A percentile compares a stretch with the other conserved stretches of the same genome.
These are phyloP conservation scores for Phrynosoma blainvillii DNA, from an alignment of 2,113 vertebrate genomes.

Conservation along the genomic window DNA sequence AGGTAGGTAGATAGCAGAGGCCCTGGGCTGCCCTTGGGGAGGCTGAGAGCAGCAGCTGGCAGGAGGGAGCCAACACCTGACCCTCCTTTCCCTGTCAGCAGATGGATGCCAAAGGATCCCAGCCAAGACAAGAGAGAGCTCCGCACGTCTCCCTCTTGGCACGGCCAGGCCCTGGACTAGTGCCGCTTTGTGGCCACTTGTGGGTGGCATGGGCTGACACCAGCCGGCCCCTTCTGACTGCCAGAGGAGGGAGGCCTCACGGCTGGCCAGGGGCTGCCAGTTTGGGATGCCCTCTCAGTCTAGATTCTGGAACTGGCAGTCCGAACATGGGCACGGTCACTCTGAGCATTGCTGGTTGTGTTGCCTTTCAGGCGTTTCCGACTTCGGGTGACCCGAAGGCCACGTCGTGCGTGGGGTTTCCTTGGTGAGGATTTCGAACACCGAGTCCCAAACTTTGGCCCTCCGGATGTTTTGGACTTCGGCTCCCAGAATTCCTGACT, in stretches of 20 bases:
- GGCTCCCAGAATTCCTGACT: too few species aligned
- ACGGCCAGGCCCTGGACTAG: not conserved
- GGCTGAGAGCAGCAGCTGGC: not conserved
- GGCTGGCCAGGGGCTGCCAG: not conserved
- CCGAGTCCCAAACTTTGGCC: too few species aligned
- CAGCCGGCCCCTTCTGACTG: not conserved
- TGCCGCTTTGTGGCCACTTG: not conserved
- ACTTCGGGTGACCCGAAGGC: too few species aligned
- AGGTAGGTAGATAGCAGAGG: not conserved
- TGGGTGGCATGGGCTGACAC: not conserved
- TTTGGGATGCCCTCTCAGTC: too few species aligned
- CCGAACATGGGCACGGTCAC: too few species aligned
- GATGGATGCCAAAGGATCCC: not conserved
- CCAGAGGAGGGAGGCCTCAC: too few species aligned
- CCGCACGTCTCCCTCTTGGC: not conserved
- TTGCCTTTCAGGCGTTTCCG: too few species aligned
- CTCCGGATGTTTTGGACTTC: too few species aligned
- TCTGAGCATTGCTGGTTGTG: too few species aligned
- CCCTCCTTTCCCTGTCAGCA: not conserved
- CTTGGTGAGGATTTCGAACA: too few species aligned
- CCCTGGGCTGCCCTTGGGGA: not conserved
- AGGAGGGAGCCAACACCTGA: not conserved
- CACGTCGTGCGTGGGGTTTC: too few species aligned
- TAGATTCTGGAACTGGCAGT: not conserved
- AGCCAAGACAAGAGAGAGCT: not conserved